These are phyloP conservation scores for Eilema sororculum DNA, from an alignment of 2,888 invertebrate species.

Conservation along the genomic window DNA sequence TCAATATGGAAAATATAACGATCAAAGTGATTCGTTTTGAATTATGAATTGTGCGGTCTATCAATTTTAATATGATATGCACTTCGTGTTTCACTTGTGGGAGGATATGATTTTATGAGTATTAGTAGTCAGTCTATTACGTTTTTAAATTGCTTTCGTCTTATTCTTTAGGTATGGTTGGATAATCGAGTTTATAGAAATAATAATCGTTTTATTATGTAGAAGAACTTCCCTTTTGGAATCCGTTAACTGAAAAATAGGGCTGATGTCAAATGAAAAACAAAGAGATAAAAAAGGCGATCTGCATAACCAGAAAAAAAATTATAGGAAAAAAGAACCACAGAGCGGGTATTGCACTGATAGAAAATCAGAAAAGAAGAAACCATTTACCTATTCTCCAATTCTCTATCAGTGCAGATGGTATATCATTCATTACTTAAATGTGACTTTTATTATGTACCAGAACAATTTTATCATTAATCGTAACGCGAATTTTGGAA, in stretches of 20 bases:
- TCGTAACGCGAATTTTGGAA: too few species aligned
- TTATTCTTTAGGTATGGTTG: neutral
- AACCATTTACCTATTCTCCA: neutral
- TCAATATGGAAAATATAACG: constrained; percentile 1
- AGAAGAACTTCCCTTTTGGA: neutral
- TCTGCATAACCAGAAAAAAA: too few species aligned
- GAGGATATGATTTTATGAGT: constrained; percentile 9
- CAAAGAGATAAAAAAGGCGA: neutral
- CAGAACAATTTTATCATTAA: too few species aligned
- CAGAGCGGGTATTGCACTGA: neutral
- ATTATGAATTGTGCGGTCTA: constrained; percentile 26
- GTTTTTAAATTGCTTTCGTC: constrained; percentile 14
- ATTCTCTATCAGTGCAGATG: too few species aligned
- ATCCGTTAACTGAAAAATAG: neutral
- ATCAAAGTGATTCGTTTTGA: constrained; percentile 22
- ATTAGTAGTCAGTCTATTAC: neutral
- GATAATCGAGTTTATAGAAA: neutral
- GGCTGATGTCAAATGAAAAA: neutral
- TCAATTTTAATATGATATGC: constrained; percentile 31
- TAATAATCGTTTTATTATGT: neutral
- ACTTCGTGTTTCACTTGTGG: constrained; percentile 21
- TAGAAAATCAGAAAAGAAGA: neutral
- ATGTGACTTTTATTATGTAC: too few species aligned
- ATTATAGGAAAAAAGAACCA: too few species aligned
- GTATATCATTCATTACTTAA: too few species aligned